These are phyloP conservation scores for Adrianichthys oophorus DNA, from an alignment of 2,797 vertebrate species.

Conservation along the genomic window DNA sequence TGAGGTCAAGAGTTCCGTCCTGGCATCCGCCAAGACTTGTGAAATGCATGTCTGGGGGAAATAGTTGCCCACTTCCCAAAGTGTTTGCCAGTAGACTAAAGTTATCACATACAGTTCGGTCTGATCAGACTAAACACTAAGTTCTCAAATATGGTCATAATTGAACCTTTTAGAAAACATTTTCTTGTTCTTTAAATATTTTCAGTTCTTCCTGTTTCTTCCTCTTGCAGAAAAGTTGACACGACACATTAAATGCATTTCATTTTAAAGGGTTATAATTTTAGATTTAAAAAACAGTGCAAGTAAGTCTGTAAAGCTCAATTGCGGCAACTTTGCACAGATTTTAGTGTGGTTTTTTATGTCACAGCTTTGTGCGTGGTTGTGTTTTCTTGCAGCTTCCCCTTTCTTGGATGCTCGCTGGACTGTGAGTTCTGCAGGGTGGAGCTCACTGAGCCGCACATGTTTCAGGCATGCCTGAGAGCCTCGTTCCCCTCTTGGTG, in stretches of 20 bases:
- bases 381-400: conserved; percentile 34
- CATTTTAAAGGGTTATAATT: too few relatives aligned
- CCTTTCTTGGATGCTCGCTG: conserved; percentile 45
- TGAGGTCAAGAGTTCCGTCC: conserved; percentile 50
- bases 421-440: conserved; percentile 58
- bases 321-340: conserved; percentile 14
- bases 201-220: too few relatives aligned
- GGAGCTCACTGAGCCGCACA: conserved; percentile 56
- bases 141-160: too few relatives aligned
- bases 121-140: conserved; percentile 51
- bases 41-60: conserved; percentile 50
- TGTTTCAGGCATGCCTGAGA: conserved; percentile 64
- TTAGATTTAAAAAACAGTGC: background rate
- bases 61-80: conserved; percentile 1
- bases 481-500: conserved; percentile 39
- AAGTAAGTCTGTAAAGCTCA: background rate
- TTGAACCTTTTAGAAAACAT: too few relatives aligned
- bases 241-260: too few relatives aligned
- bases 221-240: too few relatives aligned
- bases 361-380: too few relatives aligned
- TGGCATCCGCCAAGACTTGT: conserved; percentile 38
- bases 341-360: conserved; percentile 4
- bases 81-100: conserved; percentile 36
- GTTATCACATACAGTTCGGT: conserved; percentile 37
- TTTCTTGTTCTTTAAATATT: too few relatives aligned